phyloP scores from a whole-genome alignment of 2,888 invertebrate species.

The Acrobasis repandana region DNA sequence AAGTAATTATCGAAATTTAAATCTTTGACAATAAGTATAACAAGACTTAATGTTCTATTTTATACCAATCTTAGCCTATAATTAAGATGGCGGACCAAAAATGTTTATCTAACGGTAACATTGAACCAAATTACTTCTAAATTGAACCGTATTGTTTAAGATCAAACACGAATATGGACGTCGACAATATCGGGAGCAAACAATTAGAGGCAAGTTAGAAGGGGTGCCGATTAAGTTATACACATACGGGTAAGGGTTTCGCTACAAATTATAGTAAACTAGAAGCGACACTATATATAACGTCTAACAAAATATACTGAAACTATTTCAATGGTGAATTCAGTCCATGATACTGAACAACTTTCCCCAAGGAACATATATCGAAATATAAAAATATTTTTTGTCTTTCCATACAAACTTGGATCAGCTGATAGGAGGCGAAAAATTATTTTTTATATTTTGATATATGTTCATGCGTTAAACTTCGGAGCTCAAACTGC shows the following conservation, averaged over 20 bases:
- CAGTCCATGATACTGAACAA: too few relatives aligned
- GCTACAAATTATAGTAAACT: neutral
- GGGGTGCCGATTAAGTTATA: constrained; percentile 80
- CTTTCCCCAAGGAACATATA: too few relatives aligned
- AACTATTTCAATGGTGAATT: too few relatives aligned
- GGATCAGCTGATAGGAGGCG: too few relatives aligned
- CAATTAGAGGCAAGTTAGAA: constrained; percentile 77
- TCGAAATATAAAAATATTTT: too few relatives aligned
- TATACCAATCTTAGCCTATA: neutral
- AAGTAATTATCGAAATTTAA: neutral
- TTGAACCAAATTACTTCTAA: constrained; percentile 8
- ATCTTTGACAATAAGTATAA: neutral
- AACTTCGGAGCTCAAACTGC: too few relatives aligned
- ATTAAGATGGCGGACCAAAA: neutral
- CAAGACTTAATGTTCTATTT: neutral
- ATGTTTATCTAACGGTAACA: neutral
- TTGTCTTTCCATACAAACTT: too few relatives aligned
- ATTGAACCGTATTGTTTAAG: constrained; percentile 39
- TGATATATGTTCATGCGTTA: too few relatives aligned
- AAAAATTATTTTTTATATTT: too few relatives aligned
- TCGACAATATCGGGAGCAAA: constrained; percentile 81
- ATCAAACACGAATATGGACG: constrained; percentile 63
- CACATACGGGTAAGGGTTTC: constrained; percentile 77
- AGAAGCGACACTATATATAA: neutral
- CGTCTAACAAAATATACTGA: too few relatives aligned